These are phyloP conservation scores for Aix galericulata DNA, from an alignment of 2,113 vertebrate species.

Conservation along the genomic window DNA sequence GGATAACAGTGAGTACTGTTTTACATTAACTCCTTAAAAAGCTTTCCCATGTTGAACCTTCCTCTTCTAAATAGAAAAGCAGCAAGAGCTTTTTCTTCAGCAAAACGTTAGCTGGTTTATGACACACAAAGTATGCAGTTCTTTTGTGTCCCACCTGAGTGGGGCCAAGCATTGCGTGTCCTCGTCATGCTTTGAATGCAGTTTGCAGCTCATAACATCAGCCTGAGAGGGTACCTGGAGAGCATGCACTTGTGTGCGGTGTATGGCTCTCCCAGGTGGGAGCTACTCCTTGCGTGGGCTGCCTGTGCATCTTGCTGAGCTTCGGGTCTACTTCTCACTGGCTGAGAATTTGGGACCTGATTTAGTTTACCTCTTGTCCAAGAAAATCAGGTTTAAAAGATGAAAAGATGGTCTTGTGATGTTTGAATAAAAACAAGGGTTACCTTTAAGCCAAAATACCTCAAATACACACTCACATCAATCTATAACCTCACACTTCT, in stretches of 20 bases:
- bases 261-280: not conserved
- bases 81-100: not conserved
- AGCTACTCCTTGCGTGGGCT: not conserved
- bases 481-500: not conserved
- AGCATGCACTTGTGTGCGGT: rapidly evolving
- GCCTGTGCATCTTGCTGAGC: not conserved
- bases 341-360: not conserved
- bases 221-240: not conserved
- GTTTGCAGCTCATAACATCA: not conserved
- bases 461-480: not conserved
- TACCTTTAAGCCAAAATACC: not conserved
- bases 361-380: not conserved
- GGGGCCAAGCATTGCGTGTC: not conserved
- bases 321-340: not conserved
- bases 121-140: not conserved
- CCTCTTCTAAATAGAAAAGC: not conserved
- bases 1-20: slow-evolving; percentile 90
- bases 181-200: not conserved
- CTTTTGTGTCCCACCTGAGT: not conserved
- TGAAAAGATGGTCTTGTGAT: not conserved
- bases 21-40: not conserved
- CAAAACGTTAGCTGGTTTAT: not conserved
- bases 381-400: not conserved
- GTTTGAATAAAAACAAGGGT: not conserved
- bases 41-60: not conserved